Conservation (phyloP, 2,113 vertebrate species). For the Amblyopsis rosae region DNA sequence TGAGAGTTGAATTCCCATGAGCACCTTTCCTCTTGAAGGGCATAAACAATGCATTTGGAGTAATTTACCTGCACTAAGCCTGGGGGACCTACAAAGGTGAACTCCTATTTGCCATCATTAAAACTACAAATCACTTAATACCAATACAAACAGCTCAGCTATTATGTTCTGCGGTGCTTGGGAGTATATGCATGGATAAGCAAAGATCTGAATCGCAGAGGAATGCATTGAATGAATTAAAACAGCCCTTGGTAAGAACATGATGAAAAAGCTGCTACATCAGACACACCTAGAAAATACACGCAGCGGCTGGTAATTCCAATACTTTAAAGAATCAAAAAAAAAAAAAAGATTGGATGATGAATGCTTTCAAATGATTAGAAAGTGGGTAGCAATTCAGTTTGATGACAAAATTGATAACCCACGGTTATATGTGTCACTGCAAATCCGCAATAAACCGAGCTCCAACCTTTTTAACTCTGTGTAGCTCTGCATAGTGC, state of each 20-base stretch:
- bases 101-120: constrained; percentile 76
- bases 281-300: constrained; percentile 36
- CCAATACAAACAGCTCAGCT: constrained; percentile 77
- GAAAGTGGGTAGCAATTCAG: constrained; percentile 58
- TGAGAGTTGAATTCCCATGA: constrained; percentile 65
- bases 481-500: constrained; percentile 9
- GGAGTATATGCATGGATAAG: constrained; percentile 69
- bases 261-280: constrained; percentile 73
- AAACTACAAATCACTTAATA: constrained; percentile 79
- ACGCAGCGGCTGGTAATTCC: constrained; percentile 32
- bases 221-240: constrained; percentile 72
- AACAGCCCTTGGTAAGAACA: constrained; percentile 70
- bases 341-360: constrained; percentile 36
- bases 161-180: constrained; percentile 60
- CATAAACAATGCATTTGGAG: constrained; percentile 69
- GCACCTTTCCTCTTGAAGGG: constrained; percentile 70
- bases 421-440: constrained; percentile 55
- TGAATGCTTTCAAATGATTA: constrained; percentile 67
- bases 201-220: constrained; percentile 71
- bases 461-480: constrained; percentile 41
- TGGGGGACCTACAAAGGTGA: constrained; percentile 73
- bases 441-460: constrained; percentile 64
- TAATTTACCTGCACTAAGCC: constrained; percentile 78
- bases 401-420: constrained; percentile 61
- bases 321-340: constrained; percentile 33